Percentiles rank a stretch among this genome's conserved stretches.
phyloP scores from a whole-genome alignment of 1,140 invertebrate species.

The Hycleus cichorii region DNA sequence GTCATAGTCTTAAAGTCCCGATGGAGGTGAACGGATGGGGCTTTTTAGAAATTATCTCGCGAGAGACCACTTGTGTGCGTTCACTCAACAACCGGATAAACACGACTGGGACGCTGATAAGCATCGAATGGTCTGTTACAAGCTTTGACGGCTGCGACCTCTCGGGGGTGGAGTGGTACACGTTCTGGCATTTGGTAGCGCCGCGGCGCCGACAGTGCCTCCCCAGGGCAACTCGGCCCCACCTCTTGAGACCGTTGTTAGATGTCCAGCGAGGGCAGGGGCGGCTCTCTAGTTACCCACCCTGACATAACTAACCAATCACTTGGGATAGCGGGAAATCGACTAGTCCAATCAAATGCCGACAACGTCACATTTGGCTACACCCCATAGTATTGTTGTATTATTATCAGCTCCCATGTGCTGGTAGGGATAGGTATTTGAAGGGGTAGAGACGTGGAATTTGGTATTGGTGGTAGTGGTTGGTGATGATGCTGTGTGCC shows the following conservation, averaged over 20 bases:
- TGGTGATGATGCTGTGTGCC: neutral
- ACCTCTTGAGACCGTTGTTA: constrained; percentile 17
- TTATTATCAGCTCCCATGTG: constrained; percentile 5
- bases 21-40: constrained; percentile 20
- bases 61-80: constrained; percentile 31
- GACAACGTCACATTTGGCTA: constrained; percentile 15
- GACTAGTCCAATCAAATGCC: constrained; percentile 26
- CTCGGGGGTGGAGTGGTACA: constrained; percentile 33
- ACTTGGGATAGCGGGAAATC: constrained; percentile 18
- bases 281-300: constrained; percentile 22
- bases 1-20: constrained; percentile 15
- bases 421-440: constrained; percentile 5
- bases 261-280: constrained; percentile 26
- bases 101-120: constrained; percentile 40
- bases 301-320: constrained; percentile 26
- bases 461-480: too few relatives aligned
- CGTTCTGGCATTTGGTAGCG: constrained; percentile 17
- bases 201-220: constrained; percentile 9
- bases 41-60: constrained; percentile 22
- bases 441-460: neutral
- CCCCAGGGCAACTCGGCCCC: constrained; percentile 12
- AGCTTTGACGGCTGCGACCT: constrained; percentile 26
- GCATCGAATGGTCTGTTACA: constrained; percentile 29
- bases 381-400: constrained; percentile 20
- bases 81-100: constrained; percentile 28